Evolutionary conservation across 2,888 invertebrate genomes (phyloP).

Genomic region (Drosophila monieri): DNA sequence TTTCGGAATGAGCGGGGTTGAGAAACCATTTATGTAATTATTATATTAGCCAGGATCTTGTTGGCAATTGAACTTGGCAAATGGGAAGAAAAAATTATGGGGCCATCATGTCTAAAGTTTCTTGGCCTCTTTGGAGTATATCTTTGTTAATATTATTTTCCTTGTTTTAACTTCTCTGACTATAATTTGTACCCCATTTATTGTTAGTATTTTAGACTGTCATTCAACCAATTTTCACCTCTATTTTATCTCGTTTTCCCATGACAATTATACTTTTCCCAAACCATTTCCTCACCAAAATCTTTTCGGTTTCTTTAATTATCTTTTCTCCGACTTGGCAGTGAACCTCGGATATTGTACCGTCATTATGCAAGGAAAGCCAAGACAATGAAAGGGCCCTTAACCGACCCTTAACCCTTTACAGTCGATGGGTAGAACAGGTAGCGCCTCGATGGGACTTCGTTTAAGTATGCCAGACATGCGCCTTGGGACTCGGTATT

Average conservation of each 20-base stretch:
- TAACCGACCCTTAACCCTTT: constrained; percentile 39
- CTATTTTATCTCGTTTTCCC: constrained; percentile 26
- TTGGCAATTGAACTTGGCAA: not conserved
- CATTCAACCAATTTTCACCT: constrained; percentile 8
- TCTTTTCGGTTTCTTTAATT: constrained; percentile 29
- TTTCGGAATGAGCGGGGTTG: constrained; percentile 45
- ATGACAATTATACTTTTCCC: constrained; percentile 48
- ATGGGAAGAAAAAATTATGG: not conserved
- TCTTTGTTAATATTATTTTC: not conserved
- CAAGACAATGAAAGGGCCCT: constrained; percentile 6
- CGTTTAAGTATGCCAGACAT: constrained; percentile 58
- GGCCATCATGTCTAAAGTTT: not conserved
- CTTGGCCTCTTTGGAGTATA: not conserved
- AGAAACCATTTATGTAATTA: constrained; percentile 31
- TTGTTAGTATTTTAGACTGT: constrained; percentile 3
- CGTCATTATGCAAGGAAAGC: constrained; percentile 48
- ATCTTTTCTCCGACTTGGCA: constrained; percentile 32
- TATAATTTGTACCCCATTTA: not conserved
- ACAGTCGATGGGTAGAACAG: constrained; percentile 34
- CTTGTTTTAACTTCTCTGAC: not conserved
- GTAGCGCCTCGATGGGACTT: constrained; percentile 47
- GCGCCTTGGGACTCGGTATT: constrained; percentile 39
- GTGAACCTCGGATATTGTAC: constrained; percentile 37
- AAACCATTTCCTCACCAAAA: constrained; percentile 27
- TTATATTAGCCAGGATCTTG: constrained; percentile 5